Percentiles rank a stretch among this genome's conserved stretches.
Evolutionary conservation across 2,113 vertebrate species (phyloP).

Genomic region (Diphyllodes magnificus): DNA sequence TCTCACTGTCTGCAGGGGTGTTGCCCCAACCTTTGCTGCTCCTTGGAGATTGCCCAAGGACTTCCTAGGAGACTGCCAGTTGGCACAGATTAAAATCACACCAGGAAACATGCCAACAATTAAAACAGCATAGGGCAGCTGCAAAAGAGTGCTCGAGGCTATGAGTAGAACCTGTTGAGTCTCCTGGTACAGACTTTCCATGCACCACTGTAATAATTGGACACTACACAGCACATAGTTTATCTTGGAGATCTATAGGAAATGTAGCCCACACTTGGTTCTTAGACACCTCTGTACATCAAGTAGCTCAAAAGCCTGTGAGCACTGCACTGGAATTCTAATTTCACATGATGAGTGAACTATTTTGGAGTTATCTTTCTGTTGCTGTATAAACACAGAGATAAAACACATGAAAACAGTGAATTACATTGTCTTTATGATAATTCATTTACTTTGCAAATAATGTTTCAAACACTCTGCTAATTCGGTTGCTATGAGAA

Average conservation of each 20-base stretch:
- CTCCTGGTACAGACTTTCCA: background rate
- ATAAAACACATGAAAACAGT: background rate
- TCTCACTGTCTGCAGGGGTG: background rate
- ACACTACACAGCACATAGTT: background rate
- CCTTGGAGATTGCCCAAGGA: background rate
- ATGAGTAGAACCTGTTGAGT: background rate
- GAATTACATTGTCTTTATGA: background rate
- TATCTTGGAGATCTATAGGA: background rate
- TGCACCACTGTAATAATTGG: background rate
- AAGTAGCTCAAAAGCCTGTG: background rate
- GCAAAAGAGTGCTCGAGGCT: background rate
- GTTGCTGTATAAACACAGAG: background rate
- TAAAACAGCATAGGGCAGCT: background rate
- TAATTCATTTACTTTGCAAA: background rate
- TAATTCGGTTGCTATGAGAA: background rate
- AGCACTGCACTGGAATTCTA: background rate
- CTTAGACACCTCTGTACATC: background rate
- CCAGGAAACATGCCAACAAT: background rate
- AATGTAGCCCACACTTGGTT: background rate
- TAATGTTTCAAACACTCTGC: background rate
- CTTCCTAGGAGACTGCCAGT: background rate
- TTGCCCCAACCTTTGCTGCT: background rate
- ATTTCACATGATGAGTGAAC: background rate
- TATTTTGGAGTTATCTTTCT: background rate
- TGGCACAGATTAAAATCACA: background rate